These are phyloP conservation scores for Drosophila teissieri DNA, from an alignment of 1,140 invertebrate species.

Conservation along the genomic window DNA sequence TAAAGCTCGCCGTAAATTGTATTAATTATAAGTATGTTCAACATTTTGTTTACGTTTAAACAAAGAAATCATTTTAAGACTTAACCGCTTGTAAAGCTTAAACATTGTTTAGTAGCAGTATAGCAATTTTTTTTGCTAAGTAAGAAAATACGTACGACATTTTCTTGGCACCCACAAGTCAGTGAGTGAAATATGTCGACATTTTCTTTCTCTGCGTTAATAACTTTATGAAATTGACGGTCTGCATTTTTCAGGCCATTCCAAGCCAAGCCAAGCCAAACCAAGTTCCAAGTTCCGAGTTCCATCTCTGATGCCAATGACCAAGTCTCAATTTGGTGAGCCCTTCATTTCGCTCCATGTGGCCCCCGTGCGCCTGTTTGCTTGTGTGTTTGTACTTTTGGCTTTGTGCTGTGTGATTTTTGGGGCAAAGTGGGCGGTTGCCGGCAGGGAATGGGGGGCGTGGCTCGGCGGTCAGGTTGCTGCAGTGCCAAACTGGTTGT, in stretches of 20 bases:
- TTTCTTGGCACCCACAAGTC: too few relatives aligned
- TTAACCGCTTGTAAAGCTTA: not conserved
- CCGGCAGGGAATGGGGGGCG: conserved; percentile 2
- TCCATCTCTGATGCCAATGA: conserved; percentile 47
- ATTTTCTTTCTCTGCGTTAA: not conserved
- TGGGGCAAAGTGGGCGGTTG: conserved; percentile 42
- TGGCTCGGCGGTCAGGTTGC: conserved; percentile 50
- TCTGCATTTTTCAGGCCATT: not conserved
- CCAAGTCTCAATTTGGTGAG: conserved; percentile 39
- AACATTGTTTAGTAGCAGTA: not conserved
- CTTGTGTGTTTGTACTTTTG: conserved; percentile 70
- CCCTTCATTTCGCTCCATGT: conserved; percentile 31
- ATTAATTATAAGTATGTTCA: too few relatives aligned
- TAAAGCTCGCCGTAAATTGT: too few relatives aligned
- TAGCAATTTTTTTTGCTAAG: not conserved
- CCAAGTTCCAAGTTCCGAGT: too few relatives aligned
- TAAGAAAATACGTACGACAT: too few relatives aligned
- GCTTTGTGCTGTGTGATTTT: conserved; percentile 79
- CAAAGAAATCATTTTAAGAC: not conserved
- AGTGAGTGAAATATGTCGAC: not conserved
- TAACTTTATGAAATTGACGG: not conserved
- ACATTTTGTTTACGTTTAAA: too few relatives aligned
- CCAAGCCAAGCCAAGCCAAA: not conserved
- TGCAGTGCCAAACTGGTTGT: conserved; percentile 66
- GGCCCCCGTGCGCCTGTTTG: conserved; percentile 24